phyloP scores from a whole-genome alignment of 2,797 vertebrate species.

The Scomberomorus guttatus region DNA sequence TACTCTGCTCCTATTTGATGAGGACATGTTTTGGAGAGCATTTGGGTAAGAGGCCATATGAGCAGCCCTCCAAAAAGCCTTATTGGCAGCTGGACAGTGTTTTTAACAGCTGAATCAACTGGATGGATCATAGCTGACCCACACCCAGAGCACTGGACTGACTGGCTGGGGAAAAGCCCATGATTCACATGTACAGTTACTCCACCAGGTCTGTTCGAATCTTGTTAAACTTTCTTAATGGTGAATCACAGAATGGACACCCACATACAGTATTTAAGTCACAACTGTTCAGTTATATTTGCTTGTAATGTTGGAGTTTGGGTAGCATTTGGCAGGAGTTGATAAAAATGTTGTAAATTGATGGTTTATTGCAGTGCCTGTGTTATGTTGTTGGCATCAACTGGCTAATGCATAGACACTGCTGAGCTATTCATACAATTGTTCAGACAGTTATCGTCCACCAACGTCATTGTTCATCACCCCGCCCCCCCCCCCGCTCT shows the following conservation, averaged over 20 bases:
- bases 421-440: conserved; percentile 20
- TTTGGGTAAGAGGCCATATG: conserved; percentile 45
- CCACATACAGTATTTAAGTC: background rate
- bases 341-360: background rate
- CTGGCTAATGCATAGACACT: background rate
- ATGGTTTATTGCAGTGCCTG: background rate
- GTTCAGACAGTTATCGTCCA: background rate
- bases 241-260: conserved; percentile 22
- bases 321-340: background rate
- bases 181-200: conserved; percentile 59
- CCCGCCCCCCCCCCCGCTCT: background rate
- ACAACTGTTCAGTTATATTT: background rate
- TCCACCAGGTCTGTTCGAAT: conserved; percentile 30
- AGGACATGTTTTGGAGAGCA: conserved; percentile 62
- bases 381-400: conserved; percentile 2
- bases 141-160: conserved; percentile 57
- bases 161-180: conserved; percentile 36
- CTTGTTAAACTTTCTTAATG: conserved; percentile 39
- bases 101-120: conserved; percentile 72
- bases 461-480: conserved; percentile 6
- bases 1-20: conserved; percentile 57
- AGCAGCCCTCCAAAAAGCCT: conserved; percentile 64
- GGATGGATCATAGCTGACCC: conserved; percentile 61
- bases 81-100: conserved; percentile 70
- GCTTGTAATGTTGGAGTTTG: background rate